A percentile compares a stretch with the other conserved stretches of the same genome.
Evolutionary conservation across 2,113 vertebrate species (phyloP).

Genomic region (Bagarius yarrelli): DNA sequence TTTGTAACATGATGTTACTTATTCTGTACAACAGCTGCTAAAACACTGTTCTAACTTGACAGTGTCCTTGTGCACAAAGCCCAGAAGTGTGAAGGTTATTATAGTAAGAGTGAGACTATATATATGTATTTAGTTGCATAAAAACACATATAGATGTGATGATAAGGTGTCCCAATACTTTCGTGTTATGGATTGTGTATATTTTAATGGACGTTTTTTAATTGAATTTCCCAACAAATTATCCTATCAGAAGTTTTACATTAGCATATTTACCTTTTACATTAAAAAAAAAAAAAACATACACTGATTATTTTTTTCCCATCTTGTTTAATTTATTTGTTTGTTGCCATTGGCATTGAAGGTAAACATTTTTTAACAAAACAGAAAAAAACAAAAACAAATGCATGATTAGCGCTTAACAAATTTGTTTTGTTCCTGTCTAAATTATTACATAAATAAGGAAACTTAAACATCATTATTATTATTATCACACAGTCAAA

Average conservation of each 20-base stretch:
- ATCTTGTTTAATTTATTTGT: constrained; percentile 63
- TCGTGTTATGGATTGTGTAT: too few species aligned
- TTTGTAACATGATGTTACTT: too few species aligned
- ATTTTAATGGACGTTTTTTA: background rate
- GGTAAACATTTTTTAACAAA: constrained; percentile 58
- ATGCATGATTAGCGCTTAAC: constrained; percentile 57
- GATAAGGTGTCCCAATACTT: too few species aligned
- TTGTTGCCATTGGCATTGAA: constrained; percentile 57
- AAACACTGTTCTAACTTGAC: too few species aligned
- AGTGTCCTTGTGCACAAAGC: too few species aligned
- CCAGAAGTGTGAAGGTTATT: too few species aligned
- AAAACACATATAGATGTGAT: too few species aligned
- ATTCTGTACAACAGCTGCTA: too few species aligned
- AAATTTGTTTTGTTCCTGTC: constrained; percentile 49
- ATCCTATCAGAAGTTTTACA: background rate
- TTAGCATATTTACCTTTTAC: background rate
- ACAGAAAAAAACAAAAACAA: constrained; percentile 57
- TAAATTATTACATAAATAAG: constrained; percentile 66
- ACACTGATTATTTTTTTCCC: constrained; percentile 18
- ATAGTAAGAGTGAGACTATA: too few species aligned
- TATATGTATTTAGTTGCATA: too few species aligned
- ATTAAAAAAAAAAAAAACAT: background rate
- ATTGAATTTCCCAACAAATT: background rate
- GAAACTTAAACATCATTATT: constrained; percentile 55
- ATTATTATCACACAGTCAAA: constrained; percentile 62